These are phyloP conservation scores for Hydriomena furcata DNA, from an alignment of 2,888 invertebrate genomes.

Conservation along the genomic window DNA sequence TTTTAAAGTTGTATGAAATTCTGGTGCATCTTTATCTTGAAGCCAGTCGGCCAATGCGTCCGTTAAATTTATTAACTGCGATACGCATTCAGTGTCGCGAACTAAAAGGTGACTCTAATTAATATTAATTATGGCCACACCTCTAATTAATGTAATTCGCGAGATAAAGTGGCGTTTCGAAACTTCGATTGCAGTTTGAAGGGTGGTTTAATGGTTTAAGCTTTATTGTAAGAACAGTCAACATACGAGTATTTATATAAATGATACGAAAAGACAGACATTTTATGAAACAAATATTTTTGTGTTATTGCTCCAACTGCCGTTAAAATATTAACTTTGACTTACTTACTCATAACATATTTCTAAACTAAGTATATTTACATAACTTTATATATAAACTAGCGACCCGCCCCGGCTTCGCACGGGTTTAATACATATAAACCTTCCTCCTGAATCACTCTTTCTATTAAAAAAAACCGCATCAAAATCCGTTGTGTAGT, in stretches of 20 bases:
- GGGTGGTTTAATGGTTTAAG: conserved; percentile 12
- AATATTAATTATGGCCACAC: conserved; percentile 83
- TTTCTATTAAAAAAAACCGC: too few relatives aligned
- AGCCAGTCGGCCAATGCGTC: conserved; percentile 71
- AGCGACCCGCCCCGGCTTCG: too few relatives aligned
- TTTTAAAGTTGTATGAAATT: conserved; percentile 45
- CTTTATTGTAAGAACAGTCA: conserved; percentile 11
- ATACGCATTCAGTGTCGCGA: conserved; percentile 80
- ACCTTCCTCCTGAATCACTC: too few relatives aligned
- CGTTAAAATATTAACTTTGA: too few relatives aligned
- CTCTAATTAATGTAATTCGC: conserved; percentile 81
- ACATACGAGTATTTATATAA: conserved; percentile 1
- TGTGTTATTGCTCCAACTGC: too few relatives aligned
- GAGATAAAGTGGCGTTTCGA: conserved; percentile 67
- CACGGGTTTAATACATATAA: too few relatives aligned
- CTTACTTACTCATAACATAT: too few relatives aligned
- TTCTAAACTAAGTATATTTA: too few relatives aligned
- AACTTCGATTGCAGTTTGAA: conserved; percentile 39
- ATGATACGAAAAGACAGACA: background rate
- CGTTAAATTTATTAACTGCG: conserved; percentile 82
- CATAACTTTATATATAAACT: too few relatives aligned
- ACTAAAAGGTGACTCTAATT: conserved; percentile 81
- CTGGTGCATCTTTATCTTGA: conserved; percentile 76
- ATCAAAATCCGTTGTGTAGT: too few relatives aligned
- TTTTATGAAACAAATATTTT: too few relatives aligned